Evolutionary conservation across 2,797 vertebrate genomes (phyloP).

Genomic region (Cyprinella venusta): DNA sequence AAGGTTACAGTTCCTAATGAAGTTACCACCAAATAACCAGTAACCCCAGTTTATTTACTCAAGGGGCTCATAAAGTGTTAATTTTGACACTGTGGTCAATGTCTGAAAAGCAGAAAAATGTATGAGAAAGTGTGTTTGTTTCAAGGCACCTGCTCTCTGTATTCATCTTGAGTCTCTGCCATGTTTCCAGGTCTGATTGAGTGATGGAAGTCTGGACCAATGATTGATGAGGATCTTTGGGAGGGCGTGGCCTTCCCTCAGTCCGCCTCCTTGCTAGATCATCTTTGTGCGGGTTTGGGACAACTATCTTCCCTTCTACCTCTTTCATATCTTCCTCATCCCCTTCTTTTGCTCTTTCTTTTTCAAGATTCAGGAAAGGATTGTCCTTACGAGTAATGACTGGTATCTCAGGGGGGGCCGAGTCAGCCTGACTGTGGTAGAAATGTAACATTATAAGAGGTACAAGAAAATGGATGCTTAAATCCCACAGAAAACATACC

Average conservation of each 20-base stretch:
- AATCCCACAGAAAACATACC: constrained; percentile 23
- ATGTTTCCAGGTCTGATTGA: constrained; percentile 87
- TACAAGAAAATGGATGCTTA: neutral
- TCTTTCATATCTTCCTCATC: constrained; percentile 57
- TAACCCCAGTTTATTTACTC: neutral
- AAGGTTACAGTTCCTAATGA: neutral
- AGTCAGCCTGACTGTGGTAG: constrained; percentile 71
- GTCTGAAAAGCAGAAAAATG: neutral
- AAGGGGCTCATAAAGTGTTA: neutral
- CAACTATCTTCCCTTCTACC: constrained; percentile 58
- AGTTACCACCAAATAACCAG: neutral
- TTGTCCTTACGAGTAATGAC: constrained; percentile 75
- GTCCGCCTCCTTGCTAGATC: constrained; percentile 81
- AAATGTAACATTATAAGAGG: constrained; percentile 43
- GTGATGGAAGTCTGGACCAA: constrained; percentile 82
- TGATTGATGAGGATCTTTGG: constrained; percentile 69
- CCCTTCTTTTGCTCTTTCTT: constrained; percentile 66
- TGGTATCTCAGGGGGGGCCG: constrained; percentile 60
- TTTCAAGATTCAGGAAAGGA: constrained; percentile 63
- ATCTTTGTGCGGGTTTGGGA: constrained; percentile 79
- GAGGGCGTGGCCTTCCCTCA: constrained; percentile 69
- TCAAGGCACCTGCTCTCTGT: constrained; percentile 84
- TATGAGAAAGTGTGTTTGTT: constrained; percentile 60
- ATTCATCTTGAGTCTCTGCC: constrained; percentile 88
- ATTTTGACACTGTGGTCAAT: neutral